Base-by-base conservation (phyloP, 2,888 invertebrate species). In the Kryphioiulus occultus region DNA sequence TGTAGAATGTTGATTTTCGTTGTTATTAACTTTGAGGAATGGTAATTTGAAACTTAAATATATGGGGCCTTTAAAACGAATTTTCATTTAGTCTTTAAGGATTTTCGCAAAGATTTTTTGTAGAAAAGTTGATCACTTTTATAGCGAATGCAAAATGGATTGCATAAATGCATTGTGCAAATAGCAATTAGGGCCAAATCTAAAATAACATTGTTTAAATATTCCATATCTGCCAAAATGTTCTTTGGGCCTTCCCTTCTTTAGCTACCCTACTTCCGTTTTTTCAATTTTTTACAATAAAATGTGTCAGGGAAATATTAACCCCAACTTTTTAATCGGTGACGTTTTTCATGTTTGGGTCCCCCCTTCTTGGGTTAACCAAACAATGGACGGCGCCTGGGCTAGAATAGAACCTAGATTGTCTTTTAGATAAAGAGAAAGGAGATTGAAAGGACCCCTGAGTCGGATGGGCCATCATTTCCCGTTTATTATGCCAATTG, bases 401-500 rank as follows among this genome's bases (percentile, higher is more conserved):
- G 26, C 12, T 10, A 68, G 26, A 68, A 68, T 10, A 68, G 26
- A 68, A 5, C 12, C 68, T n/a, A 68, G 68, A 68, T 68, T 68
- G 68, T 68, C 68, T 68, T 68, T 26, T 10, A 68, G 68, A 68
- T 68, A 68, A 26, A 68, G 68, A 10, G 68, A 0, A 68, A 68
- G 10, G 68, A n/a, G 68, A 3, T n/a, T n/a, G 26, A 68, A 68
- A 68, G 26, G 26, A 68, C 26, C 26, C 68, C 68, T 68, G 26
- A 9, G 26, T 68, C 68, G 68, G 68, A 68, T 68, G 68, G 68
- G 68, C 26, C 68, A 26, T 68, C 68, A 68, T 68, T 68, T 68
- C 68, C 68, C 68, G 68, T 68, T 68, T 68, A 68, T 68, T 68
- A 68, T 68, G 68, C 68, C 68, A 68, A 68, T 68, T 68, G 68